phyloP scores from a whole-genome alignment of 2,888 invertebrate species.

The Amblyjoppa proteus region DNA sequence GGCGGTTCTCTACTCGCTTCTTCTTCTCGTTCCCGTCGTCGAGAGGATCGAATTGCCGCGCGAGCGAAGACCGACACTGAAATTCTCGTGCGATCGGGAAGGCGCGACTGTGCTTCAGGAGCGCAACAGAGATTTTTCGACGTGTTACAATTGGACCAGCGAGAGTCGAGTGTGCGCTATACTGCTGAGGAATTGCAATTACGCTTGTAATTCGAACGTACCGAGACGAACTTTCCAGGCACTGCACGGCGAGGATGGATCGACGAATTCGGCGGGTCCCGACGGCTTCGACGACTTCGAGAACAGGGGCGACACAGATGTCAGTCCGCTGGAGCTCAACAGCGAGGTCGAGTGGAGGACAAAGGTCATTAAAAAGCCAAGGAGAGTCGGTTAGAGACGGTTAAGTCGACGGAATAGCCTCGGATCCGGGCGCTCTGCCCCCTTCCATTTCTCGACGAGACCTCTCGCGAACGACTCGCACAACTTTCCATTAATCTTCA shows the following conservation, averaged over 20 bases:
- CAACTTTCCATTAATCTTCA: constrained; percentile 61
- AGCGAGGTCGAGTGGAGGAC: constrained; percentile 66
- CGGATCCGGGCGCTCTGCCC: constrained; percentile 31
- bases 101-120: constrained; percentile 92
- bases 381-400: constrained; percentile 60
- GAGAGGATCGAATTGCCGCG: constrained; percentile 86
- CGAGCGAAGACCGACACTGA: constrained; percentile 88
- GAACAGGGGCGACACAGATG: constrained; percentile 80
- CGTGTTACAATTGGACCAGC: constrained; percentile 75
- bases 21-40: constrained; percentile 89
- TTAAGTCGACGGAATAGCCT: constrained; percentile 34
- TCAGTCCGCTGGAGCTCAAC: constrained; percentile 72
- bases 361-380: constrained; percentile 70
- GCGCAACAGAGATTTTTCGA: constrained; percentile 69
- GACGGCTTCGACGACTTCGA: constrained; percentile 63
- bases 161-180: constrained; percentile 88
- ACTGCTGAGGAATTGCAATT: constrained; percentile 89
- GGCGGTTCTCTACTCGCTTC: constrained; percentile 89
- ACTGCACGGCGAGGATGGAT: constrained; percentile 30
- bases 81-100: constrained; percentile 90
- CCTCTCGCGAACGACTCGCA: neutral
- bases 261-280: constrained; percentile 36
- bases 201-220: constrained; percentile 87
- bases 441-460: neutral
- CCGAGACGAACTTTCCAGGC: constrained; percentile 45